Conservation (phyloP, 2,888 invertebrate species). For the Actias luna region DNA sequence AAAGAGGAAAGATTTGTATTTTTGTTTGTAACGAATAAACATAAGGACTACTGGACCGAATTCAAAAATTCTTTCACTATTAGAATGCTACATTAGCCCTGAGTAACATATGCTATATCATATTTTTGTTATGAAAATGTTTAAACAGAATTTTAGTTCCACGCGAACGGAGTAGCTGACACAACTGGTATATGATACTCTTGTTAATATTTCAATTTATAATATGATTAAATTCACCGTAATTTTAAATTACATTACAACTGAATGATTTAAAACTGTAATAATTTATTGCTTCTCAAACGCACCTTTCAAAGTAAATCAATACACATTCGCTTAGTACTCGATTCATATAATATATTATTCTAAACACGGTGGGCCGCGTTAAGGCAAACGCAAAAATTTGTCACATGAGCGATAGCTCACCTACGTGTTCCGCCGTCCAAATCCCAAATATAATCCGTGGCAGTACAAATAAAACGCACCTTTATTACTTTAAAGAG, state of each 20-base stretch:
- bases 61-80: no score
- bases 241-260: background rate
- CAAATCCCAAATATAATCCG: constrained; percentile 79
- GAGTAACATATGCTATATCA: no score
- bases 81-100: no score
- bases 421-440: constrained; percentile 79
- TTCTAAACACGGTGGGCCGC: constrained; percentile 78
- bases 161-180: no score
- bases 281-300: background rate
- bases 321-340: constrained; percentile 64
- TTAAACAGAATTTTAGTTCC: no score
- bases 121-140: no score
- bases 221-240: background rate
- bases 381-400: constrained; percentile 82
- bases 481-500: constrained; percentile 80
- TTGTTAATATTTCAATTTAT: background rate
- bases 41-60: no score
- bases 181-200: no score
- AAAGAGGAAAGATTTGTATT: no score
- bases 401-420: constrained; percentile 82
- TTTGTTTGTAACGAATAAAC: no score
- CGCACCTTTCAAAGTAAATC: constrained; percentile 65
- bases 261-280: background rate
- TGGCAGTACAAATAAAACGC: constrained; percentile 75
- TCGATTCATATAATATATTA: constrained; percentile 66